Evolutionary conservation across 2,113 vertebrate genomes (phyloP).

Genomic region (Odontesthes bonariensis): DNA sequence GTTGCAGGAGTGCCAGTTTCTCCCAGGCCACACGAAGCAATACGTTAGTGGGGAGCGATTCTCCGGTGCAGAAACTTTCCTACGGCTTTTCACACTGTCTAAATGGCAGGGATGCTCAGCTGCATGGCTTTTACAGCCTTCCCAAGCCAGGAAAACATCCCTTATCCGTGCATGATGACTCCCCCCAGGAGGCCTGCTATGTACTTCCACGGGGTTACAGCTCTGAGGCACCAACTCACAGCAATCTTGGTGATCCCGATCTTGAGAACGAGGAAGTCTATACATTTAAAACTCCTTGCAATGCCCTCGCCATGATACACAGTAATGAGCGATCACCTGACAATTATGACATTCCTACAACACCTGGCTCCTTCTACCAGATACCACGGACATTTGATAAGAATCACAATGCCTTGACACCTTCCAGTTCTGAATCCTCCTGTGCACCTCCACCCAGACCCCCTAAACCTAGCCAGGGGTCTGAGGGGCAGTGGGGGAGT

Average conservation of each 20-base stretch:
- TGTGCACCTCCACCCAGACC: conserved; percentile 90
- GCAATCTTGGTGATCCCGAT: conserved; percentile 85
- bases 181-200: conserved; percentile 85
- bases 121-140: conserved; percentile 94
- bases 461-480: conserved; percentile 89
- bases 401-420: conserved; percentile 92
- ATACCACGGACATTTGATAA: conserved; percentile 95
- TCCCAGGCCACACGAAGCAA: conserved; percentile 91
- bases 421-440: conserved; percentile 84
- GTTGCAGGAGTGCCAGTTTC: conserved; percentile 94
- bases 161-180: conserved; percentile 47
- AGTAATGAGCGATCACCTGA: conserved; percentile 81
- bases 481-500: conserved; percentile 89
- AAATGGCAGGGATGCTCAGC: conserved; percentile 87
- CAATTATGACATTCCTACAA: conserved; percentile 89
- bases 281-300: conserved; percentile 94
- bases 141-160: conserved; percentile 91
- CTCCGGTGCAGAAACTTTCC: conserved; percentile 90
- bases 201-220: conserved; percentile 90
- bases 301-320: conserved; percentile 86
- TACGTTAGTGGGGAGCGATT: conserved; percentile 89
- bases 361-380: conserved; percentile 93
- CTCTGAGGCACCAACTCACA: conserved; percentile 82
- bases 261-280: conserved; percentile 92
- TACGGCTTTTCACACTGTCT: conserved; percentile 92